These are phyloP conservation scores for Bufotes viridis DNA, from an alignment of 2,797 vertebrate species.

Conservation along the genomic window DNA sequence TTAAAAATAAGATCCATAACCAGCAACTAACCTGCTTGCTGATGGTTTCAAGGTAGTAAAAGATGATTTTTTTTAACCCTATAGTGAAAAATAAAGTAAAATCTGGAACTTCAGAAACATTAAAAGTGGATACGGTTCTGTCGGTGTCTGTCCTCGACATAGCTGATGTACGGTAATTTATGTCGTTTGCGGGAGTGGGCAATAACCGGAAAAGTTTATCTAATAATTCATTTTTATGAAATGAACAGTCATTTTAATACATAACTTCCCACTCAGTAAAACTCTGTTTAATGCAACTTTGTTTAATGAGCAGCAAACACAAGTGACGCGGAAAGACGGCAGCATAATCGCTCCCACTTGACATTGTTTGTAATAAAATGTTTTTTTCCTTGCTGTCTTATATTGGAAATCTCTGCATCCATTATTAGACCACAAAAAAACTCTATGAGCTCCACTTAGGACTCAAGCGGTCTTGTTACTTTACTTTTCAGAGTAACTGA, in stretches of 20 bases:
- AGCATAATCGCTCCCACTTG: neutral
- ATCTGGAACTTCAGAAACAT: too few relatives aligned
- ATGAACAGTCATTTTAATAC: neutral
- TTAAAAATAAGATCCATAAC: too few relatives aligned
- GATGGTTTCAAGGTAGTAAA: neutral
- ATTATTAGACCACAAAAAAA: neutral
- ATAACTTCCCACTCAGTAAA: neutral
- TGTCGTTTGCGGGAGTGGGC: too few relatives aligned
- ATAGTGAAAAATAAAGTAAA: too few relatives aligned
- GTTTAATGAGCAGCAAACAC: neutral
- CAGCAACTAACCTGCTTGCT: neutral
- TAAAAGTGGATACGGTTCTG: too few relatives aligned
- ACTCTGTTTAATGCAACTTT: neutral
- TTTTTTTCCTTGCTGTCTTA: neutral
- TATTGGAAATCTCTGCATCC: neutral
- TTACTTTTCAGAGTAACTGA: neutral
- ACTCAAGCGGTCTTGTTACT: neutral
- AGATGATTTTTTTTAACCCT: neutral
- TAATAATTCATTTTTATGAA: too few relatives aligned
- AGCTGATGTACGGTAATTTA: too few relatives aligned
- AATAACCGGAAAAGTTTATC: too few relatives aligned
- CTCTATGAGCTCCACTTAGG: neutral
- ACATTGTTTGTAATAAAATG: constrained; percentile 4
- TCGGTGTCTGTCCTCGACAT: too few relatives aligned
- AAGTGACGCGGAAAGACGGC: neutral